Percentiles rank a stretch among this genome's conserved stretches.
Conservation (phyloP, 2,888 invertebrate species). For the Bellardia bayeri region DNA sequence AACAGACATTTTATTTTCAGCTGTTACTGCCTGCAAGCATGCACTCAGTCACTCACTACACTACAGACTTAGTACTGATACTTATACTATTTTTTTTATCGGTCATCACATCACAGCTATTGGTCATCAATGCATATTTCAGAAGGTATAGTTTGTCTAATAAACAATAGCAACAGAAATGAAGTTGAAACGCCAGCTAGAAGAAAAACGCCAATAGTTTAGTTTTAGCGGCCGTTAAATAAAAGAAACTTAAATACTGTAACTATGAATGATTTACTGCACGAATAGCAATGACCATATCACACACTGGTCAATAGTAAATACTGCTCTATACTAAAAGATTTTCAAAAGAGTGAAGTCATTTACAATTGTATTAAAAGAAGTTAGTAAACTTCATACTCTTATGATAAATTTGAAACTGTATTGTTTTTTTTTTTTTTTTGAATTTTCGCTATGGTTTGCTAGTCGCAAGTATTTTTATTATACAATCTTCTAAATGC, state of each 20-base stretch:
- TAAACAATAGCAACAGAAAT: neutral
- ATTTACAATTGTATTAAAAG: neutral
- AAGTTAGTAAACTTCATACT: neutral
- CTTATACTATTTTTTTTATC: conserved; percentile 21
- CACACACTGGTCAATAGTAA: conserved; percentile 40
- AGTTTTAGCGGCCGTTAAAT: conserved; percentile 10
- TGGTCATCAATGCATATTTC: conserved; percentile 47
- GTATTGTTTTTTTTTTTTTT: neutral
- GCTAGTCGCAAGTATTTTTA: conserved; percentile 44
- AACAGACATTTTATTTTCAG: conserved; percentile 17
- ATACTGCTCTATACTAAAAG: neutral
- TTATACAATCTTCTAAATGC: conserved; percentile 35
- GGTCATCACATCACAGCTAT: conserved; percentile 40
- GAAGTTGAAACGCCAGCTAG: conserved; percentile 33
- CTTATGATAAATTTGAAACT: conserved; percentile 9
- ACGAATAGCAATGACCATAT: conserved; percentile 60
- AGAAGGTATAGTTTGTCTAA: conserved; percentile 29
- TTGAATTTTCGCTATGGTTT: conserved; percentile 49
- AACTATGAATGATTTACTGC: conserved; percentile 59
- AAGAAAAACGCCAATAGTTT: conserved; percentile 34
- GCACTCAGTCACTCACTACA: neutral
- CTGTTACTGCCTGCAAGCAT: neutral
- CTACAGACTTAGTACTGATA: neutral
- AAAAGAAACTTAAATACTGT: conserved; percentile 45
- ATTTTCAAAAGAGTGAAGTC: conserved; percentile 45